phyloP scores from a whole-genome alignment of 2,888 invertebrate species.

The Serrognathus titanus region DNA sequence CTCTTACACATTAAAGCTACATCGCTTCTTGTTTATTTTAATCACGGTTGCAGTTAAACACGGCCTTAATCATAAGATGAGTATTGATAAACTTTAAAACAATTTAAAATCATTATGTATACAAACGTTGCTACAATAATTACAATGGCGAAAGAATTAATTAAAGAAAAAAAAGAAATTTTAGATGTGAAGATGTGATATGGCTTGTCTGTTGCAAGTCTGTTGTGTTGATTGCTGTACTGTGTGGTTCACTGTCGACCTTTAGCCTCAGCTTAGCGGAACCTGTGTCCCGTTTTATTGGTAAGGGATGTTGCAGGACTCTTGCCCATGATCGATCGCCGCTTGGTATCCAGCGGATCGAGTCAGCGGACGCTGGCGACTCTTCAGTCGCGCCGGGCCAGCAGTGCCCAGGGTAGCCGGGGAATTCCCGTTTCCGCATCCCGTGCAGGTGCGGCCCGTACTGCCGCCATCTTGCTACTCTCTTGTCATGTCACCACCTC shows the following conservation, averaged over 20 bases:
- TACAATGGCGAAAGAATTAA: no score
- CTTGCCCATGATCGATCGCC: constrained; percentile 53
- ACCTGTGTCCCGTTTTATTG: constrained; percentile 6
- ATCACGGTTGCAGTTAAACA: no score
- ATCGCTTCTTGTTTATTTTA: no score
- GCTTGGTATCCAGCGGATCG: constrained; percentile 47
- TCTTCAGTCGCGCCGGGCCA: constrained; percentile 52
- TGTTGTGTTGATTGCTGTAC: not conserved
- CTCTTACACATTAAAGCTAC: no score
- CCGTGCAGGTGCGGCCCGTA: constrained; percentile 89
- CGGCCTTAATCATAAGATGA: no score
- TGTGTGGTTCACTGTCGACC: no score
- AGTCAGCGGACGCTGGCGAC: constrained; percentile 52
- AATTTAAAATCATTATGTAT: no score
- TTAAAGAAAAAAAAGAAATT: no score
- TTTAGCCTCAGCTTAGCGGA: no score
- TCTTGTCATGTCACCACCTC: constrained; percentile 63
- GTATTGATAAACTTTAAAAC: no score
- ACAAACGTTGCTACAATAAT: no score
- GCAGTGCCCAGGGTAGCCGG: constrained; percentile 57
- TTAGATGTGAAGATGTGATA: not conserved
- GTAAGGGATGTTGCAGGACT: constrained; percentile 41
- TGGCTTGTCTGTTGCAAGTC: constrained; percentile 4
- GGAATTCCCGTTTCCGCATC: constrained; percentile 74
- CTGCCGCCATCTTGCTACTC: constrained; percentile 93